Evolutionary conservation across 2,797 vertebrate genomes (phyloP).

Genomic region (Anniella stebbinsi): DNA sequence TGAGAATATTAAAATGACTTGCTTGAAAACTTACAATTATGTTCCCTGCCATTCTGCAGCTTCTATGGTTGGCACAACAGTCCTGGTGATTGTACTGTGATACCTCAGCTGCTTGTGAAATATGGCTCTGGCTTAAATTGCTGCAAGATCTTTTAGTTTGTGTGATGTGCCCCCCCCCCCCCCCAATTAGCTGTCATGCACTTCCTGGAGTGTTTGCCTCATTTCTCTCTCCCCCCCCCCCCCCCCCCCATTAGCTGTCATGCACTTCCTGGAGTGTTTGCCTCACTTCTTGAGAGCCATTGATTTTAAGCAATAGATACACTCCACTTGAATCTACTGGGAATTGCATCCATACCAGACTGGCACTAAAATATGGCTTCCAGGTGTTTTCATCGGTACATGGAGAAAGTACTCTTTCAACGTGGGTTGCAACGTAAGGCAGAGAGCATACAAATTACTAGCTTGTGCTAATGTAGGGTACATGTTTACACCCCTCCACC

Average conservation of each 20-base stretch:
- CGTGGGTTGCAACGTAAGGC: background rate
- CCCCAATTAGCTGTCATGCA: background rate
- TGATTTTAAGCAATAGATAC: background rate
- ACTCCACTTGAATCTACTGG: background rate
- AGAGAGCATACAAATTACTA: background rate
- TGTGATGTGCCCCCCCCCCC: too few relatives aligned
- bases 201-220: background rate
- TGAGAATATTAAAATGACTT: background rate
- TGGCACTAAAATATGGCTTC: background rate
- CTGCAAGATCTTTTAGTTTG: background rate
- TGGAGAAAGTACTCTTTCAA: background rate
- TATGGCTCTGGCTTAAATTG: background rate
- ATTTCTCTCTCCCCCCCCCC: background rate
- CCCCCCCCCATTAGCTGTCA: background rate
- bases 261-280: background rate
- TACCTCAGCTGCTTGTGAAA: background rate
- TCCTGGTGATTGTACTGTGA: background rate
- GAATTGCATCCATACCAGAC: background rate
- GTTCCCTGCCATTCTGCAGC: background rate
- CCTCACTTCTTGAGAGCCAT: background rate
- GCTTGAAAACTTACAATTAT: background rate
- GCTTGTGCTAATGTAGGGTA: background rate
- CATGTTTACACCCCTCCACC: background rate
- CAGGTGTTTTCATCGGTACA: background rate
- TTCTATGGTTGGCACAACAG: background rate